Base-by-base conservation (phyloP, 1,140 invertebrate genomes). In the Heliconius hewitsoni region DNA sequence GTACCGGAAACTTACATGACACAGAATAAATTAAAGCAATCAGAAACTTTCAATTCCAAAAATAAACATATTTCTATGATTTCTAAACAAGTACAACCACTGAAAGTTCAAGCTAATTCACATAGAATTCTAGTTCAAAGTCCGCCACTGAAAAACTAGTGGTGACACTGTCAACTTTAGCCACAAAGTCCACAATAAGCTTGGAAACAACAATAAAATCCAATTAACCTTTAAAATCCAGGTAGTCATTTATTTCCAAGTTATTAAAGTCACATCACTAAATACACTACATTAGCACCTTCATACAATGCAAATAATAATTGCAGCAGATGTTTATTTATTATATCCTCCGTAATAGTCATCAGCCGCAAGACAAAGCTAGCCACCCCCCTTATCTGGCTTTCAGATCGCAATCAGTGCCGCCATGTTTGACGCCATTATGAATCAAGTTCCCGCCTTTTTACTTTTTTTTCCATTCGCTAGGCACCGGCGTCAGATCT, bases 371-470 rank as follows among this genome's bases (percentile, higher is more conserved):
- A 93, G 92, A 93, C 90, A 92, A 91, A 90, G 86, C 87, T 86
- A 87, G 83, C 87, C 87, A 89, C 90, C 90, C 90, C 85, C 81
- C 83, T 83, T 92, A 91, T 91, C 90, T 90, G 85, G 86, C 88
- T 87, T 87, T 66, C 77, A 91, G 91, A 93, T 93, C 92, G 90
- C 91, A 92, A 92, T 93, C 92, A 93, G 85, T 87, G 90, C 88
- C 86, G 88, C 91, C 91, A 91, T 91, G 86, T 91, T 91, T 89
- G 89, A 89, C 87, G 89, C 86, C 91, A 92, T 93, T 93, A 92
- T 90, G 92, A 91, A 92, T 92, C 91, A 91, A 92, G 92, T 92
- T 93, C 90, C 92, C 92, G 91, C 92, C 91, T 92, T 93, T 93
- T 93, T 92, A 86, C 85, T 89, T 92, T 92, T 93, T 93, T 93